Base-by-base conservation (phyloP, 2,888 invertebrate genomes). In the Agrotis segetum region DNA sequence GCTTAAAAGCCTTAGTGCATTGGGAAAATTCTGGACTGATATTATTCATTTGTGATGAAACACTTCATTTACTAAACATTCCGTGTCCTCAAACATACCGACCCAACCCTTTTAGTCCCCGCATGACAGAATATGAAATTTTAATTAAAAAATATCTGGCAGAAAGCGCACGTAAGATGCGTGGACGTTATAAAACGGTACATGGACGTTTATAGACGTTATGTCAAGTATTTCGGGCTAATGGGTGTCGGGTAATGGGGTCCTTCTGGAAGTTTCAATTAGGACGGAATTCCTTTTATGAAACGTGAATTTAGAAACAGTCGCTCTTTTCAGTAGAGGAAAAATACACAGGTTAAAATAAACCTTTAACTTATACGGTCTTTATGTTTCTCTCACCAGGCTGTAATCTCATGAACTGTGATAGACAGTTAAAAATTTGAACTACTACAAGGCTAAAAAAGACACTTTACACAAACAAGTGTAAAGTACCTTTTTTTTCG, bases 61-160 rank as follows among this genome's bases (percentile, higher is more conserved):
- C 11, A 56, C 72, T 82, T 50, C 79, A 71, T 66, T 44, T 17
- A 17, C 50, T 44, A 11, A 9, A 0, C 1, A 50, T 47, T 71
- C 83, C 50, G 17, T 19, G 29, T 9, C 2, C 17, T 34, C 19
- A 5, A n/a, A 44, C 46, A 52, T 46, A n/a, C 74, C 53, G 21
- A 53, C 64, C 58, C 34, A 59, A 83, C 83, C 86, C 86, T 85
- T 83, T 85, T 83, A 83, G 82, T 74, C 73, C 73, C 77, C 77
- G 71, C 77, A 83, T 83, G 86, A 85, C 84, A 70, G 68, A 71
- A 83, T 83, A 85, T 83, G 73, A 83, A 83, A 85, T 85, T 85
- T 85, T 83, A 83, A 83, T 85, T 83, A 81, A 83, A 82, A 85
- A 83, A 83, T 83, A 85, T 82, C 73, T 85, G 65, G 61, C 69